Percentiles rank a stretch among this genome's conserved stretches.
Evolutionary conservation across 2,113 vertebrate genomes (phyloP).

Genomic region (Gadus macrocephalus): DNA sequence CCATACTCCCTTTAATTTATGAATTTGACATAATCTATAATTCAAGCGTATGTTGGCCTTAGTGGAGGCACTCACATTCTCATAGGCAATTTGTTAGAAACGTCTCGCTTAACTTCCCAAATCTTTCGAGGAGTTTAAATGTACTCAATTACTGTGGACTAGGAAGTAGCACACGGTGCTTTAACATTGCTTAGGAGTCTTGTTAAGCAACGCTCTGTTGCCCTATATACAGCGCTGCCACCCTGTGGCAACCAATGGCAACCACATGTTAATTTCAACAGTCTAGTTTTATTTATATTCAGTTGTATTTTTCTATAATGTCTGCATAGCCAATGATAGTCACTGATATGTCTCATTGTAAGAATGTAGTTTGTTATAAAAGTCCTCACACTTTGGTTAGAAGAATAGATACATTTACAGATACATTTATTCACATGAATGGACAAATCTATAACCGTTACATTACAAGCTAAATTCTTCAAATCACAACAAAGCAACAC

Average conservation of each 20-base stretch:
- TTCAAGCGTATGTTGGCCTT: slow-evolving; percentile 53
- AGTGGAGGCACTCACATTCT: slow-evolving; percentile 46
- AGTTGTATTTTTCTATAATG: too few species aligned
- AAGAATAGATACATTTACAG: too few species aligned
- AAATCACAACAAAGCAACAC: too few species aligned
- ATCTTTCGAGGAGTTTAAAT: slow-evolving; percentile 29
- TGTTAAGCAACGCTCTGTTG: slow-evolving; percentile 8
- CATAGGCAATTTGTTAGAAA: slow-evolving; percentile 55
- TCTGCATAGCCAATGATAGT: too few species aligned
- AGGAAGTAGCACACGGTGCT: slow-evolving; percentile 22
- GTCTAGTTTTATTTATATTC: too few species aligned
- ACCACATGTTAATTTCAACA: background rate
- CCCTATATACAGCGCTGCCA: slow-evolving; percentile 32
- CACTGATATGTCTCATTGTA: too few species aligned
- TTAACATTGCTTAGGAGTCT: slow-evolving; percentile 50
- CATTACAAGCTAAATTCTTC: too few species aligned
- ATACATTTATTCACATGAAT: too few species aligned
- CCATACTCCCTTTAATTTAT: slow-evolving; percentile 51
- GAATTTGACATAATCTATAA: slow-evolving; percentile 65
- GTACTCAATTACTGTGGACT: slow-evolving; percentile 43
- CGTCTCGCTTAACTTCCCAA: slow-evolving; percentile 48
- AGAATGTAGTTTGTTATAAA: too few species aligned
- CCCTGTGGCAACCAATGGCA: slow-evolving; percentile 36
- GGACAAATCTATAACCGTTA: too few species aligned
- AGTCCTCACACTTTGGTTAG: too few species aligned